Evolutionary conservation across 2,888 invertebrate species (phyloP).

Genomic region (Melipona bicolor): DNA sequence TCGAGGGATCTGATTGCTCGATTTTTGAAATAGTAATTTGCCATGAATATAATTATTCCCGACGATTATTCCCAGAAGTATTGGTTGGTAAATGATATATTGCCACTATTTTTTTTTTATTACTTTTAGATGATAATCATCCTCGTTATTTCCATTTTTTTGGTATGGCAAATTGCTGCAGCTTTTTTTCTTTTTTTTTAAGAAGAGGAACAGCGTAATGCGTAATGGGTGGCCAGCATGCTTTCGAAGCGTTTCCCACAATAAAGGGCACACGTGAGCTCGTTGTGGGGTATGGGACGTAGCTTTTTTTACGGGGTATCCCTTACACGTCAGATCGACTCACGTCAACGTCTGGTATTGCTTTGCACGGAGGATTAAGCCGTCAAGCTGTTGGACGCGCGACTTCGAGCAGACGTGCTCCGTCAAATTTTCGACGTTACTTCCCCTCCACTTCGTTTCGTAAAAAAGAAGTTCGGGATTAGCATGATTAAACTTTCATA

Average conservation of each 20-base stretch:
- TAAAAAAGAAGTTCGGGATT: not conserved
- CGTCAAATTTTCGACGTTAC: slow-evolving; percentile 26
- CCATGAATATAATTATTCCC: not conserved
- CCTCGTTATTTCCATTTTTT: not conserved
- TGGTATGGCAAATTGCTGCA: slow-evolving; percentile 33
- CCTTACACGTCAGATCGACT: slow-evolving; percentile 77
- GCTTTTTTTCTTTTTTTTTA: not conserved
- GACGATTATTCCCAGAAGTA: not conserved
- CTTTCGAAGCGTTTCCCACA: slow-evolving; percentile 72
- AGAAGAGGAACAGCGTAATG: not conserved
- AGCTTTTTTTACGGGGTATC: slow-evolving; percentile 74
- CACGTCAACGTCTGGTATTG: slow-evolving; percentile 77
- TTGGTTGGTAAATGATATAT: slow-evolving; percentile 10
- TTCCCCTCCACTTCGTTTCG: not conserved
- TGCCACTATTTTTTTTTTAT: not conserved
- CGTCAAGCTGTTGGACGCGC: slow-evolving; percentile 67
- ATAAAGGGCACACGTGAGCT: slow-evolving; percentile 76
- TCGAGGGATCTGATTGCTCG: not conserved
- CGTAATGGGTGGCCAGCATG: slow-evolving; percentile 34
- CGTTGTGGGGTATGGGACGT: slow-evolving; percentile 40
- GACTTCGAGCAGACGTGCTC: slow-evolving; percentile 16
- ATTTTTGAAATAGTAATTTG: not conserved
- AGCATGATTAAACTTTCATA: slow-evolving; percentile 23
- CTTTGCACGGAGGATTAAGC: slow-evolving; percentile 78
- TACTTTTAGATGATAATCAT: slow-evolving; percentile 22